Evolutionary conservation across 2,888 invertebrate genomes (phyloP).

Genomic region (Ischnura elegans): DNA sequence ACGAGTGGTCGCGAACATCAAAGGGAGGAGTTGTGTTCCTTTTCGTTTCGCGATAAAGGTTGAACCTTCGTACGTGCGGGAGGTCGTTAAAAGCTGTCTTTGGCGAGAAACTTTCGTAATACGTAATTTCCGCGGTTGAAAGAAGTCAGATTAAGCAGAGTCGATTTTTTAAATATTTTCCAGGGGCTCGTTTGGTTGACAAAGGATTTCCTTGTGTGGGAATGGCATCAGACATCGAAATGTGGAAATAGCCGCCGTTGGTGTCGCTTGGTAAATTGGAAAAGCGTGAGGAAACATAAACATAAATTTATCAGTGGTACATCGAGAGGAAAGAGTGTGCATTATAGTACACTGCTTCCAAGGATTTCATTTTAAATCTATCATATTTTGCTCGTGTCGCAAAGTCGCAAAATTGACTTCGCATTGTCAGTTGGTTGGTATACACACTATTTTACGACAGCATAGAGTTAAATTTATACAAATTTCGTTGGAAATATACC

Average conservation of each 20-base stretch:
- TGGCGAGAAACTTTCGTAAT: conserved; percentile 8
- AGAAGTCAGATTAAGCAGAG: background rate
- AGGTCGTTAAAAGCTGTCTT: conserved; percentile 48
- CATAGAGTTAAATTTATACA: no score
- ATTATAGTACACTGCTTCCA: no score
- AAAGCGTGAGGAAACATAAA: no score
- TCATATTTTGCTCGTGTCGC: no score
- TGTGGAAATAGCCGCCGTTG: background rate
- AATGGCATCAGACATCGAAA: background rate
- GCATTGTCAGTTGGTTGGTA: no score
- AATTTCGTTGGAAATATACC: no score
- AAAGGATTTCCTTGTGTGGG: background rate
- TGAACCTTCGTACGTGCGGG: conserved; percentile 18
- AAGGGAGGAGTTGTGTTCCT: background rate
- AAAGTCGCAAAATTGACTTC: no score
- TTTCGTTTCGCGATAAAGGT: conserved; percentile 43
- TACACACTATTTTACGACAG: no score
- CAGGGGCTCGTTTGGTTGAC: background rate
- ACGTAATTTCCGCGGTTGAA: background rate
- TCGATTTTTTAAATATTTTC: background rate
- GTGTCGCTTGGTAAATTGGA: background rate
- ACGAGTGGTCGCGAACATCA: conserved; percentile 48
- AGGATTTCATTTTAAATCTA: no score
- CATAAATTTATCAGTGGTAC: no score
- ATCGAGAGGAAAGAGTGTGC: no score